These are phyloP conservation scores for Cyprinus carpio DNA, from an alignment of 2,113 vertebrate species.

Conservation along the genomic window DNA sequence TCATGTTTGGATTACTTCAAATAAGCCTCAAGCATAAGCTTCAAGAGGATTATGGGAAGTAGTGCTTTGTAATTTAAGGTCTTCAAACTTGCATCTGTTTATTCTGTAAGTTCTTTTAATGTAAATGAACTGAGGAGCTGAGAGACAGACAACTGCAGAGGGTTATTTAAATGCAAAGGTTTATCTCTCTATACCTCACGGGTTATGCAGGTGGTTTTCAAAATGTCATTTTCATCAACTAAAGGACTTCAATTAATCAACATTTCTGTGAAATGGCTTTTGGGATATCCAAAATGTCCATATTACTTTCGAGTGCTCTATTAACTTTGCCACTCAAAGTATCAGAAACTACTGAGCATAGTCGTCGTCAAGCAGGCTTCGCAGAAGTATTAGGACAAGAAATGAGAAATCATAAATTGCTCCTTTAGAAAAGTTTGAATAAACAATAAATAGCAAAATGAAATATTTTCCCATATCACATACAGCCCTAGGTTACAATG, in stretches of 20 bases:
- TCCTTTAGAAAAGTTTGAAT: background rate
- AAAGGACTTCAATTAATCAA: background rate
- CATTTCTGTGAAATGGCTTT: background rate
- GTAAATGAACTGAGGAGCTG: constrained; percentile 10
- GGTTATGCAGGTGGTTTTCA: background rate
- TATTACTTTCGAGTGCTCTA: constrained; percentile 5
- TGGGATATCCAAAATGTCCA: constrained; percentile 18
- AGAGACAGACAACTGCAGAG: background rate
- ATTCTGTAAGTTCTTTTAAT: constrained; percentile 31
- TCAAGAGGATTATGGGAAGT: constrained; percentile 31
- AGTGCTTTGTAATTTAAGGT: background rate
- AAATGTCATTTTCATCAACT: constrained; percentile 40
- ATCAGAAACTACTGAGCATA: background rate
- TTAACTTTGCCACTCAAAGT: constrained; percentile 4
- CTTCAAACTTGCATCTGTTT: background rate
- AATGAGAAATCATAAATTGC: background rate
- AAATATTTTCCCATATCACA: background rate
- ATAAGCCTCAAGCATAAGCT: background rate
- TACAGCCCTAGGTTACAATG: background rate
- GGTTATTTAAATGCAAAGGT: constrained; percentile 21
- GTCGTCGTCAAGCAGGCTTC: background rate
- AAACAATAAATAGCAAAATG: background rate
- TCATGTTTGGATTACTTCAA: background rate
- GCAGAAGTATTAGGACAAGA: background rate
- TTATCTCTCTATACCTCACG: constrained; percentile 15